phyloP scores from a whole-genome alignment of 53 echinoderm and acorn worm genomes.

The Paracentrotus lividus region DNA sequence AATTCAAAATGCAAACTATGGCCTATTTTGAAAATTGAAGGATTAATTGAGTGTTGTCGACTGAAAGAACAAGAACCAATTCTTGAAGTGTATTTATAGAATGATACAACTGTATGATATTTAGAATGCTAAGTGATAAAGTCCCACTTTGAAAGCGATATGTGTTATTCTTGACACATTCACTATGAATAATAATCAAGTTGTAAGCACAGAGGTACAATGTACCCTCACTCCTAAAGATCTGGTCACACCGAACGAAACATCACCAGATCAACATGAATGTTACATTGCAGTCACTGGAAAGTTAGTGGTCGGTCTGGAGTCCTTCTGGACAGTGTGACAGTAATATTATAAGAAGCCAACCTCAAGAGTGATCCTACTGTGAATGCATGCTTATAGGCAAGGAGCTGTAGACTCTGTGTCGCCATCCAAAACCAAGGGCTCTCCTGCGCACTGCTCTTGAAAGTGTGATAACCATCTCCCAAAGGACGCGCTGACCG shows the following conservation, averaged over 20 bases:
- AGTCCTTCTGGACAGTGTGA: no score
- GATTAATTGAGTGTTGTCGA: no score
- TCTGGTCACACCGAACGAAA: no score
- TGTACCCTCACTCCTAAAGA: not conserved
- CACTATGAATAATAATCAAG: slow-evolving; percentile 18
- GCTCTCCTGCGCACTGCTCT: slow-evolving; percentile 12
- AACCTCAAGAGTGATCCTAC: not conserved
- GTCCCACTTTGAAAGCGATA: not conserved
- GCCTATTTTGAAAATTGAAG: no score
- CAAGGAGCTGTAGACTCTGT: slow-evolving; percentile 5
- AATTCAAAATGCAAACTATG: no score
- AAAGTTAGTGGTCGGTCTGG: no score
- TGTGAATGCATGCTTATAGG: slow-evolving; percentile 53
- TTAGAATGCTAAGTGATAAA: not conserved
- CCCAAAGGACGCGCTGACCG: slow-evolving; percentile 32
- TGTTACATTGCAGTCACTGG: no score
- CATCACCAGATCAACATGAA: no score
- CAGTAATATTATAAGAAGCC: no score
- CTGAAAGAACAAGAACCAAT: no score
- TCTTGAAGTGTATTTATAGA: no score
- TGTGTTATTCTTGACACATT: slow-evolving; percentile 20
- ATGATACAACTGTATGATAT: not conserved
- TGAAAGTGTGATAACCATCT: slow-evolving; percentile 43
- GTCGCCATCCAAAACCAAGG: slow-evolving; percentile 49
- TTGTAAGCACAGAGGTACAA: not conserved